phyloP scores from a whole-genome alignment of 2,888 invertebrate genomes.

The Isoperla grammatica region DNA sequence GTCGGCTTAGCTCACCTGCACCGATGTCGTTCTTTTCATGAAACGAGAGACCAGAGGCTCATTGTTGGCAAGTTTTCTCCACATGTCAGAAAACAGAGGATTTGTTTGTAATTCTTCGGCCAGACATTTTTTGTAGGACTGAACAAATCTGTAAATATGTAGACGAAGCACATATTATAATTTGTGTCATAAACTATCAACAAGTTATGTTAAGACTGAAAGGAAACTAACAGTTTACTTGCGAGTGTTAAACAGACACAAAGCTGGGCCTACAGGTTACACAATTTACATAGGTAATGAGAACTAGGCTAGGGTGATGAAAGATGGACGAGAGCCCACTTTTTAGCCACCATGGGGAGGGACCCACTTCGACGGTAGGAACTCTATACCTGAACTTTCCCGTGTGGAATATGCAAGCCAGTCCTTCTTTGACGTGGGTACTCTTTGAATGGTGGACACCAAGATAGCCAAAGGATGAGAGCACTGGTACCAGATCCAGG shows the following conservation, averaged over 20 bases:
- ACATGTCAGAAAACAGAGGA: constrained; percentile 51
- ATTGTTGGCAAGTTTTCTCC: constrained; percentile 56
- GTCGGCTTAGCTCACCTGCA: too few species aligned
- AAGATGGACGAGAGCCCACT: too few species aligned
- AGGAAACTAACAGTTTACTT: too few species aligned
- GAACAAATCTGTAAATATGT: constrained; percentile 47
- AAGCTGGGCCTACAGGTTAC: constrained; percentile 21
- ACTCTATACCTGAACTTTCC: constrained; percentile 25
- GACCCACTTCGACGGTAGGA: too few species aligned
- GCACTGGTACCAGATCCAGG: constrained; percentile 56
- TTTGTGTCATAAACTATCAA: too few species aligned
- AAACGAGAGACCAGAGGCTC: constrained; percentile 53
- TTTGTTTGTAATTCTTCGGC: constrained; percentile 53
- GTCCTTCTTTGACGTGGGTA: constrained; percentile 69
- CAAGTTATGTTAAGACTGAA: too few species aligned
- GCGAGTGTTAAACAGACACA: too few species aligned
- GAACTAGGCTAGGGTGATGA: too few species aligned
- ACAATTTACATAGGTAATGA: constrained; percentile 10
- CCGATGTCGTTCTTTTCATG: constrained; percentile 58
- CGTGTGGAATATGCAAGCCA: constrained; percentile 67
- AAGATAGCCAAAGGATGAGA: constrained; percentile 51
- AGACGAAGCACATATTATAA: too few species aligned
- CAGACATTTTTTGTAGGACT: constrained; percentile 51
- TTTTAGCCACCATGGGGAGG: too few species aligned
- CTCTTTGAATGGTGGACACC: constrained; percentile 67